These are phyloP conservation scores for Leptarthrus brevirostris DNA, from an alignment of 2,888 invertebrate species.

Conservation along the genomic window DNA sequence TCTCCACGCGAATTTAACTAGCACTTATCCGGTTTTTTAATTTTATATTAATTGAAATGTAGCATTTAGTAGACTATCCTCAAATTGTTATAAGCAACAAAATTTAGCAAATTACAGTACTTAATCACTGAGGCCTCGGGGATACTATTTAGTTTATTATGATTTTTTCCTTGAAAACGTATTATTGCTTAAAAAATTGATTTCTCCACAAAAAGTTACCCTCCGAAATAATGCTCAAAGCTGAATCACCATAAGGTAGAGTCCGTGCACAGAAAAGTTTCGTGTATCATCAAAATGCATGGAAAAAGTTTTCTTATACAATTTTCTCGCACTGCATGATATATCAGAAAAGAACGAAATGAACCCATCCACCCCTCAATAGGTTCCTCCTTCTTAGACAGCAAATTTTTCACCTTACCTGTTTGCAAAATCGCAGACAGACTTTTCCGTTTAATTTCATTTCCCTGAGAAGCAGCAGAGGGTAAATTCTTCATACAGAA, in stretches of 20 bases:
- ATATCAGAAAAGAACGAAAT: neutral
- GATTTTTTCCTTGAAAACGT: too few relatives aligned
- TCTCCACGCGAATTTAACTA: too few relatives aligned
- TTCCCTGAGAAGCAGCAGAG: neutral
- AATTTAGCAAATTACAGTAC: too few relatives aligned
- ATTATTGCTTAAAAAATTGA: too few relatives aligned
- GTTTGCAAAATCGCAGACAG: neutral
- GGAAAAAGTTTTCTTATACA: constrained; percentile 35
- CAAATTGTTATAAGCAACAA: too few relatives aligned
- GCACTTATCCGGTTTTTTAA: too few relatives aligned
- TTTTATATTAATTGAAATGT: too few relatives aligned
- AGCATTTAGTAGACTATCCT: too few relatives aligned
- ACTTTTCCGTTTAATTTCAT: neutral
- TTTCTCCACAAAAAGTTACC: too few relatives aligned
- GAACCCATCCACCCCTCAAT: neutral
- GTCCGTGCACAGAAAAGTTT: constrained; percentile 24
- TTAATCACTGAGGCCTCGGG: too few relatives aligned
- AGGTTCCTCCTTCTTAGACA: neutral
- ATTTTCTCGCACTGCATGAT: constrained; percentile 18
- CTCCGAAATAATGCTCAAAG: neutral
- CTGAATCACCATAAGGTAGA: constrained; percentile 16
- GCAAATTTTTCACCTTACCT: neutral
- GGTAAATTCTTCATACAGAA: constrained; percentile 7
- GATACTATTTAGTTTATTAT: too few relatives aligned
- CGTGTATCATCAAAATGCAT: constrained; percentile 24